Evolutionary conservation across 2,113 vertebrate species (phyloP), one percentile per base, ranked within the genome.

Genomic region (Brachirus orientalis): DNA sequence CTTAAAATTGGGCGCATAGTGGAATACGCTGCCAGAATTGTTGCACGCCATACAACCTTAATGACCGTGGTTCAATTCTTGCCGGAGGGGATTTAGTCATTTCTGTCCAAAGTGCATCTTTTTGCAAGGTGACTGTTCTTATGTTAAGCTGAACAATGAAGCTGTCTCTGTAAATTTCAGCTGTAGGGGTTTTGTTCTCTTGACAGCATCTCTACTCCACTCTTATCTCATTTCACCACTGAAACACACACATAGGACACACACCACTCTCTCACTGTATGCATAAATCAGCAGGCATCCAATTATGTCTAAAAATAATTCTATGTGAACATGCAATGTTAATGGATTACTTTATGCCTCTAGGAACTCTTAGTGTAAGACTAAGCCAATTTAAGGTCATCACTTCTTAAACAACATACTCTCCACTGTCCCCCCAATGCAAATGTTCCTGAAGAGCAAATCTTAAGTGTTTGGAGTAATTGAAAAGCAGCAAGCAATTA

Each of bases 271-370:
- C 41, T 28, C 38, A 7, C 37, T 28, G 37, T 38, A 77, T 90
- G 78, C 85, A 89, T 85, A 83, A 90, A 90, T 92, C 79, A 89
- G 56, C 40, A 65, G 36, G 61, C 72, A 74, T 84, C 83, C 79
- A 84, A 87, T 86, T 87, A 86, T 88, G 88, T 85, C 80, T 77
- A 66, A 88, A 76, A 74, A 85, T 77, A 76, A 83, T 87, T 88
- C 77, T 74, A 86, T 79, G 80, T 70, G 71, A 81, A 78, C 74
- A 80, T 88, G 70, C 67, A 89, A 84, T 84, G 86, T 89, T 86
- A 83, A 88, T 86, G 62, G 63, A 85, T 86, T 58, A 69, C 72
- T 79, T 77, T 78, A 73, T 37, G 63, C 58, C 51, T 45, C 8
- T 11, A 64, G 71, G 80, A 80, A 43, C 69, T 79, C 66, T 69